phyloP scores from a whole-genome alignment of 2,797 vertebrate genomes.

The Setipinna tenuifilis region DNA sequence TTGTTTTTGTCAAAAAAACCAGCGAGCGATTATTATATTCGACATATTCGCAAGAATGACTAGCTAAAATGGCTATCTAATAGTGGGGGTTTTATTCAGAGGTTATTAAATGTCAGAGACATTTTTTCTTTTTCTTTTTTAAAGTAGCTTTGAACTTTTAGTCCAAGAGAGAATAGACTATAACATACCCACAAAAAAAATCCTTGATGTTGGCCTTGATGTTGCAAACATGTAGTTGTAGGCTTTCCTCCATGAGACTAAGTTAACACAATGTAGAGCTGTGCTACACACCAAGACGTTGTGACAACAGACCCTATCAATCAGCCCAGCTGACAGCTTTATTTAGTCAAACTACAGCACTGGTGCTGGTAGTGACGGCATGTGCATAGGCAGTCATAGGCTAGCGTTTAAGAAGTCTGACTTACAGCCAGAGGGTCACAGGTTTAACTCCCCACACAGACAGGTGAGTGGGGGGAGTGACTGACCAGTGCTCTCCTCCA shows the following conservation, averaged over 20 bases:
- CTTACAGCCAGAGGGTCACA: too few relatives aligned
- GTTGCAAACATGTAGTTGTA: background rate
- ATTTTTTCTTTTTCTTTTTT: too few relatives aligned
- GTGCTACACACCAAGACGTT: background rate
- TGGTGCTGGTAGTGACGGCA: background rate
- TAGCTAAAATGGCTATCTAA: background rate
- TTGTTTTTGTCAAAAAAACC: background rate
- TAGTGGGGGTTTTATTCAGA: background rate
- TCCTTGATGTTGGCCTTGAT: background rate
- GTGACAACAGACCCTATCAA: background rate
- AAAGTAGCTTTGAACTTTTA: too few relatives aligned
- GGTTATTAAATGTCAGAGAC: background rate
- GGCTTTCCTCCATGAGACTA: background rate
- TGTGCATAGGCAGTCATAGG: too few relatives aligned
- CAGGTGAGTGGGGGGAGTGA: too few relatives aligned
- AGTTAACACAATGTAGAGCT: background rate
- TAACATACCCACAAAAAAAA: background rate
- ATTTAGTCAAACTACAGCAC: background rate
- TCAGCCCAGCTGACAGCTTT: background rate
- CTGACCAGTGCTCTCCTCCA: too few relatives aligned
- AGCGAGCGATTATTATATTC: background rate
- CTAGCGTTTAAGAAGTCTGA: too few relatives aligned
- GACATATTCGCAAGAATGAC: background rate
- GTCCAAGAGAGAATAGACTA: background rate
- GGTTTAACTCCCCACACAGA: too few relatives aligned